Evolutionary conservation across 2,888 invertebrate species (phyloP), one percentile per base, ranked within the genome.

Genomic region (Mylabris sibirica): DNA sequence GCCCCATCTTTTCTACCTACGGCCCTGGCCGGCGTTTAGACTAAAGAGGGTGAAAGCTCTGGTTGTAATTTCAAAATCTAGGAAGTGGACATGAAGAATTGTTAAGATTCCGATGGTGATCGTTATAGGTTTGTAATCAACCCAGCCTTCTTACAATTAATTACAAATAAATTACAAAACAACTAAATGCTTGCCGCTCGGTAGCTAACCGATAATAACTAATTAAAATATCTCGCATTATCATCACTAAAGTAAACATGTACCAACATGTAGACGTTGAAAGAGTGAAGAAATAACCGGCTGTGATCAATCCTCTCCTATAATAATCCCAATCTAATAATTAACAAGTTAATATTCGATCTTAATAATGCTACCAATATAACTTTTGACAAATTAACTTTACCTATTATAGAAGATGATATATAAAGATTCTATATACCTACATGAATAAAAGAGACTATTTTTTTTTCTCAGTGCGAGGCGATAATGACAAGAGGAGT

Each of bases 161-260:
- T 70, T 70, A 70, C 65, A 70, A 70, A 67, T 67, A 70, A 70
- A 70, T 70, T 70, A 67, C 70, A 67, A 70, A 41, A 64, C 64
- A 63, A 65, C 66, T 69, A 35, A 69, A 69, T 66, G 69, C 69
- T 64, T 41, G 70, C 61, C 63, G 70, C 57, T 57, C 70, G 67
- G 70, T 70, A 70, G 70, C 69, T 57, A 67, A 71, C 69, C 59
- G 53, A 69, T 74, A 74, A 74, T 72, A 74, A 74, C 74, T 74
- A 72, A 74, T 74, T 74, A 74, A 74, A 74, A 72, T 72, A 74
- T 74, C 72, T 71, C 65, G 69, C 70, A 65, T 70, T 67, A 70
- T 70, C 67, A 70, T 70, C 70, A 35, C 62, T 65, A 64, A 67
- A 65, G 67, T 70, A 69, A 69, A 69, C 66, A 70, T 34, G 20